Percentiles rank a stretch among this genome's conserved stretches.
These are phyloP conservation scores for Semnopithecus entellus DNA, from an alignment of 2,113 vertebrate species.

Conservation along the genomic window DNA sequence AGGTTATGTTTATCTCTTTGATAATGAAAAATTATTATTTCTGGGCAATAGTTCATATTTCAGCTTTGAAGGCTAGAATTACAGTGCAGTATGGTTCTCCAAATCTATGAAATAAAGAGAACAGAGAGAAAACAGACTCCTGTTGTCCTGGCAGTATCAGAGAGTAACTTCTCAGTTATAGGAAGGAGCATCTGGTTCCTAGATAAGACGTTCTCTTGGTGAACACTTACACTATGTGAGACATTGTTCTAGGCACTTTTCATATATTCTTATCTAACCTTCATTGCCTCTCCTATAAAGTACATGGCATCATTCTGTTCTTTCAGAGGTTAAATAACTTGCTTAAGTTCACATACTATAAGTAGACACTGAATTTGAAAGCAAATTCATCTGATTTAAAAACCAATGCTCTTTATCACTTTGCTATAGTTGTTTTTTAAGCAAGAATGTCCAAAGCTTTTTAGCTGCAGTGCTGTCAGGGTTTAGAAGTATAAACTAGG, in stretches of 20 bases:
- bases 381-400: conserved; percentile 25
- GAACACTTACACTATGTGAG: not conserved
- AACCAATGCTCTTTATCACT: not conserved
- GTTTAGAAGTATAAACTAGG: conserved; percentile 43
- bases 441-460: not conserved
- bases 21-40: conserved; percentile 39
- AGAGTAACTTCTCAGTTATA: not conserved
- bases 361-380: conserved; percentile 28
- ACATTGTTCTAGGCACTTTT: not conserved
- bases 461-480: not conserved
- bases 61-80: not conserved
- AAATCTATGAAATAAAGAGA: conserved; percentile 4
- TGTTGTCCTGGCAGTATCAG: not conserved
- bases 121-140: not conserved
- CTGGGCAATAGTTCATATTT: not conserved
- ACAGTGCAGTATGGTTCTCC: not conserved
- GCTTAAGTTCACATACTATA: not conserved
- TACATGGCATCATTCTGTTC: not conserved
- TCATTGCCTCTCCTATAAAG: not conserved
- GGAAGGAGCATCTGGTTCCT: not conserved
- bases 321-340: not conserved
- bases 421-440: not conserved
- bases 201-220: not conserved
- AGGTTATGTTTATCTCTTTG: conserved; percentile 8
- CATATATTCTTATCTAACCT: not conserved